These are phyloP conservation scores for Bovichtus variegatus DNA, from an alignment of 2,797 vertebrate species.

Conservation along the genomic window DNA sequence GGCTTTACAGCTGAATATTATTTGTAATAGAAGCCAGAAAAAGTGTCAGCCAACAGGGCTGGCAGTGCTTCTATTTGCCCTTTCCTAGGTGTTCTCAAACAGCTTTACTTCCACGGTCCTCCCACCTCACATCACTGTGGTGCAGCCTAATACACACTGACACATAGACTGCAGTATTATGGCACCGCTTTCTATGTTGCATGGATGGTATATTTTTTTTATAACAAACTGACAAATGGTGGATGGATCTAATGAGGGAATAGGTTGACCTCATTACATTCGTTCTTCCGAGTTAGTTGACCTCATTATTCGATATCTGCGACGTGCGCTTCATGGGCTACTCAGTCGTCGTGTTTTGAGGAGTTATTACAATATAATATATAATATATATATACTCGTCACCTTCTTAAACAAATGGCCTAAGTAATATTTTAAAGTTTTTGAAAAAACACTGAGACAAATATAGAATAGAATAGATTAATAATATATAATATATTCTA, in stretches of 20 bases:
- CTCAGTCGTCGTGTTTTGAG: constrained; percentile 49
- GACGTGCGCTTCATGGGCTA: constrained; percentile 61
- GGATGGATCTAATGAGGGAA: constrained; percentile 59
- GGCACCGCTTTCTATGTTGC: constrained; percentile 44
- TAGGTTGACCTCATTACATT: constrained; percentile 77
- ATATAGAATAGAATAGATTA: no score
- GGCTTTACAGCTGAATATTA: constrained; percentile 38
- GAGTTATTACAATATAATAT: constrained; percentile 56
- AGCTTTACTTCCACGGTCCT: constrained; percentile 69
- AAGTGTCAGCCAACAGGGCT: constrained; percentile 46
- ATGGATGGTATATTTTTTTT: constrained; percentile 50
- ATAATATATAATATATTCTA: no score
- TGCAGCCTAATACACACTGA: constrained; percentile 65
- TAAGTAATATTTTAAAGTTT: no score
- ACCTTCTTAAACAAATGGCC: no score
- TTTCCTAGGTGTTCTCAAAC: constrained; percentile 67
- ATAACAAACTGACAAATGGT: constrained; percentile 58
- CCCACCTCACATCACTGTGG: constrained; percentile 66
- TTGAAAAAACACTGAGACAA: no score
- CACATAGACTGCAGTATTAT: constrained; percentile 53
- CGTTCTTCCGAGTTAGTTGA: constrained; percentile 61
- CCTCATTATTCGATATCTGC: constrained; percentile 76
- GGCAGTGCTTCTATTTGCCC: constrained; percentile 64
- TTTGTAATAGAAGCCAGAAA: constrained; percentile 44
- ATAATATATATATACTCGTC: no score